Evolutionary conservation across 2,113 vertebrate species (phyloP).

Genomic region (Protobothrops mucrosquamatus): DNA sequence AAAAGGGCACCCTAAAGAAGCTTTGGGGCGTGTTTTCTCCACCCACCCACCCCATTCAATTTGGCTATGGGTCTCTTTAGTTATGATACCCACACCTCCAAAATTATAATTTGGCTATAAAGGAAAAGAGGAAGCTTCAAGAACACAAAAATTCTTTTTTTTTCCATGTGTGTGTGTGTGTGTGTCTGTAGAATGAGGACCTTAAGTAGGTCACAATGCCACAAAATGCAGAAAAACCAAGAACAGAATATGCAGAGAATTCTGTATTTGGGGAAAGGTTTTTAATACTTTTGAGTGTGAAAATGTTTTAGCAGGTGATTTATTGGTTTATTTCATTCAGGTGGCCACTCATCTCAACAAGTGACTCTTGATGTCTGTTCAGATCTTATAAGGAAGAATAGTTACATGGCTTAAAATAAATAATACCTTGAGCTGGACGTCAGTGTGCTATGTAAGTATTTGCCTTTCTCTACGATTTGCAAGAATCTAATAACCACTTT

Average conservation of each 20-base stretch:
- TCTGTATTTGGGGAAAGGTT: neutral
- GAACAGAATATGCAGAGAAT: neutral
- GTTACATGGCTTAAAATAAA: neutral
- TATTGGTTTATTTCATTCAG: neutral
- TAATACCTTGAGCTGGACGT: neutral
- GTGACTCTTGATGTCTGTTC: neutral
- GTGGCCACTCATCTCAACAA: neutral
- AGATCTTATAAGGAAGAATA: neutral
- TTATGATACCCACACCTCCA: constrained; percentile 48
- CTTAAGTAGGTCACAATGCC: neutral
- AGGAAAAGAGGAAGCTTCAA: constrained; percentile 40
- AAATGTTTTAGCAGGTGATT: neutral
- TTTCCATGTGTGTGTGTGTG: constrained; percentile 18
- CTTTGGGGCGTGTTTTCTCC: constrained; percentile 8
- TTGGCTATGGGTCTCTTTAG: constrained; percentile 38
- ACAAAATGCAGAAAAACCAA: neutral
- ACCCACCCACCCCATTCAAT: neutral
- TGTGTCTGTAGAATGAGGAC: constrained; percentile 23
- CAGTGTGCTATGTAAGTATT: neutral
- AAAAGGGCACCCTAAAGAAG: constrained; percentile 56
- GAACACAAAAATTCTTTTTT: constrained; percentile 37
- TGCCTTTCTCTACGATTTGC: neutral
- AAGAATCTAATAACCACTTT: neutral
- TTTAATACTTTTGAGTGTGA: neutral
- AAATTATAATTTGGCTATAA: constrained; percentile 36